Conservation (phyloP, 2,888 invertebrate genomes). For the Phorcus lineatus region DNA sequence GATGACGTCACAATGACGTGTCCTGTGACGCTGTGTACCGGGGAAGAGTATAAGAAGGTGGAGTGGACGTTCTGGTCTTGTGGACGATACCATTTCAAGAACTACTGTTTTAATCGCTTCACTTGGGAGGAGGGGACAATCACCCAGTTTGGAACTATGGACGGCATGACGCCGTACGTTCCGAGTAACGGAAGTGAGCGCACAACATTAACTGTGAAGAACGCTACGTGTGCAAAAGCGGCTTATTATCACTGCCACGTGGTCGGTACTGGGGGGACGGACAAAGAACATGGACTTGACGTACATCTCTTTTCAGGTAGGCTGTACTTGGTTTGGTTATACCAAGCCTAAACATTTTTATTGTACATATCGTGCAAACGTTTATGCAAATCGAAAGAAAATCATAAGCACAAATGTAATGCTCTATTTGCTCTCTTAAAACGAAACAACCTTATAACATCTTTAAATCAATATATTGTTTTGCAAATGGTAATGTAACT, state of each 20-base stretch:
- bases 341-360: not conserved
- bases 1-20: not conserved
- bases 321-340: not conserved
- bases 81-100: not conserved
- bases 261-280: not conserved
- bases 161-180: not conserved
- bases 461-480: not conserved
- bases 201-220: not conserved
- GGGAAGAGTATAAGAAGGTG: not conserved
- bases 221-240: not conserved
- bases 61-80: not conserved
- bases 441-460: not conserved
- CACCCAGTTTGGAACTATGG: not conserved
- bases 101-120: not conserved
- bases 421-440: too few species aligned
- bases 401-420: too few species aligned
- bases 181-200: not conserved
- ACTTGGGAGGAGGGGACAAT: not conserved
- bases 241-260: not conserved
- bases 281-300: not conserved
- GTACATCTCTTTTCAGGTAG: not conserved
- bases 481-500: not conserved
- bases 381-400: too few species aligned
- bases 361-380: not conserved
- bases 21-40: not conserved